Conservation (phyloP, 2,888 invertebrate genomes). For the Belgica antarctica region DNA sequence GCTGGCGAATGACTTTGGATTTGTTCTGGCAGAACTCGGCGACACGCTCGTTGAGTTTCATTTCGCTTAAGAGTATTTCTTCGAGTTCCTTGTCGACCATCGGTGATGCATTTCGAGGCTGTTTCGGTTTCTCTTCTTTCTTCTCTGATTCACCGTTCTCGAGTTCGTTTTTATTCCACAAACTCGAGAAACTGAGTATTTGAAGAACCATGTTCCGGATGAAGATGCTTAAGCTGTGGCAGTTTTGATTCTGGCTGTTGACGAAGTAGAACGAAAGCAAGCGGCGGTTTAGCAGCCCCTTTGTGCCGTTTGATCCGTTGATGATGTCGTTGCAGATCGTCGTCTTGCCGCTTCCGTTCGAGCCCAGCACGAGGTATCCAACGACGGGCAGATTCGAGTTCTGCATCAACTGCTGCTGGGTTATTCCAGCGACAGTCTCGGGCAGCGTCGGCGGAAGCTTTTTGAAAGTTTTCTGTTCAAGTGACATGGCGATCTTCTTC, state of each 20-base stretch:
- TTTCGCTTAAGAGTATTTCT: slow-evolving; percentile 53
- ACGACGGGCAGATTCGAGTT: slow-evolving; percentile 42
- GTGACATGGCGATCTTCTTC: slow-evolving; percentile 85
- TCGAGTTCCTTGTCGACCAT: slow-evolving; percentile 52
- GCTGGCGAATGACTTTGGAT: slow-evolving; percentile 50
- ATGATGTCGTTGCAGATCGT: slow-evolving; percentile 75
- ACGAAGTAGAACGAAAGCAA: slow-evolving; percentile 85
- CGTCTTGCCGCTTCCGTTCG: slow-evolving; percentile 93
- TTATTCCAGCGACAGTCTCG: slow-evolving; percentile 42
- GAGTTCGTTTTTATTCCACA: slow-evolving; percentile 52
- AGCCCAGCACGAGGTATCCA: slow-evolving; percentile 85
- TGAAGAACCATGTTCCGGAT: slow-evolving; percentile 82
- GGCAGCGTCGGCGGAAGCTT: slow-evolving; percentile 54
- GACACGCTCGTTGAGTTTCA: slow-evolving; percentile 50
- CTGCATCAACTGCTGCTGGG: slow-evolving; percentile 31
- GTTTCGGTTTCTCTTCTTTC: slow-evolving; percentile 48
- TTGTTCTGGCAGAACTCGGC: slow-evolving; percentile 50
- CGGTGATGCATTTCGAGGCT: slow-evolving; percentile 51
- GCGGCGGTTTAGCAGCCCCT: slow-evolving; percentile 62
- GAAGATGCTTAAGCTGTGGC: slow-evolving; percentile 80
- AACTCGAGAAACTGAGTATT: slow-evolving; percentile 68
- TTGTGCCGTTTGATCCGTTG: slow-evolving; percentile 55
- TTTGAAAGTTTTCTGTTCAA: slow-evolving; percentile 81
- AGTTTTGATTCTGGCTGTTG: slow-evolving; percentile 80
- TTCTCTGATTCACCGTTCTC: slow-evolving; percentile 47